Percentiles rank a stretch among this genome's conserved stretches.
phyloP scores from a whole-genome alignment of 2,888 invertebrate genomes.

The Sminthurides aquaticus region DNA sequence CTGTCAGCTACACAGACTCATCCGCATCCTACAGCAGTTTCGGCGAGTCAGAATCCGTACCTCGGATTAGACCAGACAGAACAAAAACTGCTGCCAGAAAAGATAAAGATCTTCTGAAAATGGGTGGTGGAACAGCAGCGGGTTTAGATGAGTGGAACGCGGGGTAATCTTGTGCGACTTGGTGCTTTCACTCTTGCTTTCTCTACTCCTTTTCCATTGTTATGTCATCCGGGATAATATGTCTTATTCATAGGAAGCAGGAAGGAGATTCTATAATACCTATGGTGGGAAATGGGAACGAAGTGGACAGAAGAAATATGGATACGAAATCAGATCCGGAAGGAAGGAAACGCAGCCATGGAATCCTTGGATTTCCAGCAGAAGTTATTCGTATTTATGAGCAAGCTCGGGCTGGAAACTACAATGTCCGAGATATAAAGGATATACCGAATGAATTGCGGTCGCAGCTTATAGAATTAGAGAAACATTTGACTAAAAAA shows the following conservation, averaged over 20 bases:
- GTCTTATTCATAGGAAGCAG: background rate
- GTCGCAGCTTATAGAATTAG: no score
- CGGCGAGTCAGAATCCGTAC: no score
- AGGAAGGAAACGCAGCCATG: no score
- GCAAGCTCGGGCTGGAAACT: conserved; percentile 2
- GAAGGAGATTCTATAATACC: no score
- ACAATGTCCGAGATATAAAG: background rate
- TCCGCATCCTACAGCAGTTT: no score
- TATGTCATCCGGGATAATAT: background rate
- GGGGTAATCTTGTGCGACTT: no score
- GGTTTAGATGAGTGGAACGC: no score
- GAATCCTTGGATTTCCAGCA: background rate
- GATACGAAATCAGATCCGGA: background rate
- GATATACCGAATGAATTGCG: conserved; percentile 5
- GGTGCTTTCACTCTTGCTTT: background rate
- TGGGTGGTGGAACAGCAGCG: no score
- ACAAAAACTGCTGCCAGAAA: no score
- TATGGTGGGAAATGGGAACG: background rate
- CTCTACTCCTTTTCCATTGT: background rate
- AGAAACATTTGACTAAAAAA: no score
- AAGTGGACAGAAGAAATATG: conserved; percentile 5
- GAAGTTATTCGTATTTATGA: conserved; percentile 5
- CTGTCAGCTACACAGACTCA: background rate
- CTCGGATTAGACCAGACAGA: no score
- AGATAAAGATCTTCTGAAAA: no score